Evolutionary conservation across 2,888 invertebrate species (phyloP), one percentile per base, ranked within the genome.

Genomic region (Tachina lurida): DNA sequence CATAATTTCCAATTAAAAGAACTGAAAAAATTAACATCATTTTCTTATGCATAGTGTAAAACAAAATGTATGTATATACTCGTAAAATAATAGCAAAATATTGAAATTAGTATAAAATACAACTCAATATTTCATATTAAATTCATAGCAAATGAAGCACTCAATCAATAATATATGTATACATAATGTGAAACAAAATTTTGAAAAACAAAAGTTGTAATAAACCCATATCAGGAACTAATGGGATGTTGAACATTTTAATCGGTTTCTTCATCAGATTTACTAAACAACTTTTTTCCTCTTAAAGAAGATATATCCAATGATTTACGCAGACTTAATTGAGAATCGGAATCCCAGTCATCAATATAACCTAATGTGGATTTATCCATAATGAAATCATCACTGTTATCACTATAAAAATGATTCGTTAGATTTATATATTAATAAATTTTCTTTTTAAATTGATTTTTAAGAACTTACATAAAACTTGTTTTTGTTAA

Each of bases 231-330:
- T 19, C 81, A 85, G 77, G 81, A 85, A 85, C 81, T 77, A 75
- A 41, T 41, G 22, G 19, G 10, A 43, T 52, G 10, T 63, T 60
- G 4, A 54, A 31, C 8, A 19, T 52, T 87, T 89, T 87, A 92
- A 87, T 92, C 91, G 52, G 89, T 89, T 75, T 92, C 91, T 67
- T 89, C 90, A 81, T 88, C 88, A 73, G 67, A 73, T 87, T 90
- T 88, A 63, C 88, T 84, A 88, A 92, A 92, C 17, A 92, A 87
- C 78, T 91, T 91, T 78, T 91, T 92, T 58, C 92, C 89, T 62
- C 90, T 89, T 71, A 91, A 80, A 45, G 91, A 90, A 31, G 91
- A 91, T 31, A 90, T 88, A 88, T 92, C 92, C 73, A 89, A 84
- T 7, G 88, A 87, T 58, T 88, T 88, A 41, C 89, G 87, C 17